Conservation (phyloP, 2,888 invertebrate genomes). For the Melieria picta region DNA sequence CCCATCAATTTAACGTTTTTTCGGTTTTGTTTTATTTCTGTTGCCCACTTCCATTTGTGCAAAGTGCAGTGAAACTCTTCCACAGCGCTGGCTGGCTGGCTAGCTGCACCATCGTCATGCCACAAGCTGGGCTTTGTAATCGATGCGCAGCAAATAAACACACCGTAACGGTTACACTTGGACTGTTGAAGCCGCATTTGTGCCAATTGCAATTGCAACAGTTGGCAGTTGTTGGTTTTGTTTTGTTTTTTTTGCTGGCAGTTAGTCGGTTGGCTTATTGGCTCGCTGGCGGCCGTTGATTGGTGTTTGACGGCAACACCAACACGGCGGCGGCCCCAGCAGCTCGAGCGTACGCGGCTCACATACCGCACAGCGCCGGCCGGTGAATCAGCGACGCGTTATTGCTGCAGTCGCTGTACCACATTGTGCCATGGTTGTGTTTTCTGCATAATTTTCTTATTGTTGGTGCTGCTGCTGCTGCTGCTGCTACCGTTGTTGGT, state of each 20-base stretch:
- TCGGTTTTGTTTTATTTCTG: background rate
- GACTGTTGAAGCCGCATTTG: constrained; percentile 43
- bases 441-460: constrained; percentile 31
- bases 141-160: constrained; percentile 18
- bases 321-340: constrained; percentile 7
- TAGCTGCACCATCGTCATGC: background rate
- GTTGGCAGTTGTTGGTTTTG: constrained; percentile 2
- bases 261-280: constrained; percentile 31
- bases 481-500: constrained; percentile 9
- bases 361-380: constrained; percentile 22
- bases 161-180: constrained; percentile 49
- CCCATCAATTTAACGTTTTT: too few relatives aligned
- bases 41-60: background rate
- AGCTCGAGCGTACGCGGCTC: constrained; percentile 30
- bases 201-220: constrained; percentile 42
- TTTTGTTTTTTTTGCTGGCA: background rate
- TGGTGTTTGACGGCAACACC: background rate
- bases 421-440: constrained; percentile 28
- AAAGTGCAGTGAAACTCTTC: background rate
- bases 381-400: constrained; percentile 41
- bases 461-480: constrained; percentile 2
- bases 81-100: background rate
- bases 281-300: background rate
- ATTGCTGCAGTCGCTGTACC: constrained; percentile 16
- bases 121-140: constrained; percentile 7